Evolutionary conservation across 2,113 vertebrate genomes (phyloP).

Genomic region (Daubentonia madagascariensis): DNA sequence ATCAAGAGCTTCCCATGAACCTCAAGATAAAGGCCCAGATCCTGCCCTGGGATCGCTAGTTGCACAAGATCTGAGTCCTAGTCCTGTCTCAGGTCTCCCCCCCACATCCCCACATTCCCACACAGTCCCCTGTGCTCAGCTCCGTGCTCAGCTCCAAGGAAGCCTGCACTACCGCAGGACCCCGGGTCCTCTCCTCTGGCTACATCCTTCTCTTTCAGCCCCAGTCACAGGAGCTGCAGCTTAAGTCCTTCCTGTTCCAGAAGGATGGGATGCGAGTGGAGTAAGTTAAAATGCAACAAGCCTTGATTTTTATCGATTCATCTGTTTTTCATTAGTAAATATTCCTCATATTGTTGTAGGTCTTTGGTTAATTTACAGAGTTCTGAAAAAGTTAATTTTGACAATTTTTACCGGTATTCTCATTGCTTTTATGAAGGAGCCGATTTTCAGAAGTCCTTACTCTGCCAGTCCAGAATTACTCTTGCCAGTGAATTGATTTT

Average conservation of each 20-base stretch:
- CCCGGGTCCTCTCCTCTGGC: not conserved
- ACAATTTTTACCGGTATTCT: not conserved
- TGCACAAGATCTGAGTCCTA: not conserved
- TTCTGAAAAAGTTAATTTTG: not conserved
- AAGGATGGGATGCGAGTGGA: not conserved
- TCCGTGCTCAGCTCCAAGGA: not conserved
- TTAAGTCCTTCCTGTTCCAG: not conserved
- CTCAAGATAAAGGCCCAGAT: not conserved
- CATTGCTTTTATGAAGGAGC: not conserved
- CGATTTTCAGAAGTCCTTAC: not conserved
- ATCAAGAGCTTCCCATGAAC: not conserved
- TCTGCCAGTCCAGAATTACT: not conserved
- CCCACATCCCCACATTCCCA: not conserved
- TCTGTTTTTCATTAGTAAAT: not conserved
- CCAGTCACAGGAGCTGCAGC: not conserved
- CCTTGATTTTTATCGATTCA: not conserved
- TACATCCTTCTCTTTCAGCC: not conserved
- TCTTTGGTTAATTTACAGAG: not conserved
- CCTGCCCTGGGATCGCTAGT: not conserved
- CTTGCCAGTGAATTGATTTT: not conserved
- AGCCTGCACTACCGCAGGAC: accelerated
- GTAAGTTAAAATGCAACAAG: not conserved
- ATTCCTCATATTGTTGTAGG: not conserved
- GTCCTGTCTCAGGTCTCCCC: not conserved
- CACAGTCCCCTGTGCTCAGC: no score